These are phyloP conservation scores for Eupithecia tripunctaria DNA, from an alignment of 2,888 invertebrate species.

Conservation along the genomic window DNA sequence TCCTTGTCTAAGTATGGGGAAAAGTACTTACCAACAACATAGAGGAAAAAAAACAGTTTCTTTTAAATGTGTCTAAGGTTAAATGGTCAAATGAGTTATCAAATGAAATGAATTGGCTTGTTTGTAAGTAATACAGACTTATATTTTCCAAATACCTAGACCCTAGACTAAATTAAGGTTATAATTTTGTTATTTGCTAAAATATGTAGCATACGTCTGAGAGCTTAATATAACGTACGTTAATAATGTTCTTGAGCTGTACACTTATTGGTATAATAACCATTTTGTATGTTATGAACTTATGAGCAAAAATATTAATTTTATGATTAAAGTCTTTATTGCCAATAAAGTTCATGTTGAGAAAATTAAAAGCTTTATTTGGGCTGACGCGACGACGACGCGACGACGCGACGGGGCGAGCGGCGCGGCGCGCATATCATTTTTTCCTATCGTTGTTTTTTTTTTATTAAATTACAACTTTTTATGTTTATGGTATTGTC, in stretches of 20 bases:
- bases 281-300: slow-evolving; percentile 7
- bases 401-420: too few relatives aligned
- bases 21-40: too few relatives aligned
- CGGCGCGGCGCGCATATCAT: background rate
- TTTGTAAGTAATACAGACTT: too few relatives aligned
- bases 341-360: background rate
- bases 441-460: background rate
- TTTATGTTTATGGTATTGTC: too few relatives aligned
- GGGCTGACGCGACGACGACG: background rate
- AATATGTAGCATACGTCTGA: background rate
- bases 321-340: slow-evolving; percentile 8
- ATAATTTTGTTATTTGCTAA: background rate
- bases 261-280: background rate
- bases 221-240: background rate
- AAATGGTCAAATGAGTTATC: too few relatives aligned
- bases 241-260: background rate
- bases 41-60: too few relatives aligned
- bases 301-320: slow-evolving; percentile 13
- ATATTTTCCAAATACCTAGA: too few relatives aligned
- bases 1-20: too few relatives aligned
- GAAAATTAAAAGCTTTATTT: background rate
- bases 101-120: too few relatives aligned
- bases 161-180: too few relatives aligned
- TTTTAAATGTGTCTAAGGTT: too few relatives aligned
- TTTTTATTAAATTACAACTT: too few relatives aligned